A percentile compares a stretch with the other conserved stretches of the same genome.
phyloP scores from a whole-genome alignment of 2,797 vertebrate species.

The Scomberomorus guttatus region DNA sequence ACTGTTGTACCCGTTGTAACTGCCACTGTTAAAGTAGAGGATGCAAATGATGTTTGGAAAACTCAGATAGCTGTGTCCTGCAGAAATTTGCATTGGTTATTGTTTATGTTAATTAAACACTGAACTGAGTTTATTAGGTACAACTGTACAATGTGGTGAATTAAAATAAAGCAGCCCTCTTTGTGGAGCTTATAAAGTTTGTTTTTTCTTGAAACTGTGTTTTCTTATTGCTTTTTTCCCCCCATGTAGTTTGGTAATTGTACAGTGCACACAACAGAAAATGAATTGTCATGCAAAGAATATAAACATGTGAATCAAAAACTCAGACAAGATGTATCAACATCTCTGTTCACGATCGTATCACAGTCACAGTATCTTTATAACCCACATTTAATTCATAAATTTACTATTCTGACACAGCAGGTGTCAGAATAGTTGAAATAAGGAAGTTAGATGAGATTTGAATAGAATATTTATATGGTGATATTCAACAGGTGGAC shows the following conservation, averaged over 20 bases:
- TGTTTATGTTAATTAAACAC: slow-evolving; percentile 1
- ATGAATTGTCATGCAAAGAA: no score
- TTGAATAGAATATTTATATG: slow-evolving; percentile 32
- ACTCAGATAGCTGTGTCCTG: background rate
- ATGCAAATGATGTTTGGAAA: slow-evolving; percentile 58
- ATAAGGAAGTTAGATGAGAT: slow-evolving; percentile 44
- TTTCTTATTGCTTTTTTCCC: no score
- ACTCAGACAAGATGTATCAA: no score
- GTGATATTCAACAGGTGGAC: slow-evolving; percentile 25
- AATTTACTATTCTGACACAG: no score
- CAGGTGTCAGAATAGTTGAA: slow-evolving; percentile 40
- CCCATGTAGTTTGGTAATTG: no score
- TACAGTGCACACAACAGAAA: no score
- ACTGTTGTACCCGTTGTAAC: slow-evolving; percentile 57
- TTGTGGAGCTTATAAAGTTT: background rate
- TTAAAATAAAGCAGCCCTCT: background rate
- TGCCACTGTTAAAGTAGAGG: slow-evolving; percentile 32
- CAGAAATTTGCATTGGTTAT: slow-evolving; percentile 23
- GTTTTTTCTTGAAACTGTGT: background rate
- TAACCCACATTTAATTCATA: slow-evolving; percentile 21
- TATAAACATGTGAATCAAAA: no score
- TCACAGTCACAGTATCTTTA: slow-evolving; percentile 22
- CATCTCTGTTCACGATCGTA: no score
- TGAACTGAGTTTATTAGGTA: background rate
- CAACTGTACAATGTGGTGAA: background rate